A percentile compares a stretch with the other conserved stretches of the same genome.
These are phyloP conservation scores for Sebastes cheni DNA, from an alignment of 2,797 vertebrate species.

Conservation along the genomic window DNA sequence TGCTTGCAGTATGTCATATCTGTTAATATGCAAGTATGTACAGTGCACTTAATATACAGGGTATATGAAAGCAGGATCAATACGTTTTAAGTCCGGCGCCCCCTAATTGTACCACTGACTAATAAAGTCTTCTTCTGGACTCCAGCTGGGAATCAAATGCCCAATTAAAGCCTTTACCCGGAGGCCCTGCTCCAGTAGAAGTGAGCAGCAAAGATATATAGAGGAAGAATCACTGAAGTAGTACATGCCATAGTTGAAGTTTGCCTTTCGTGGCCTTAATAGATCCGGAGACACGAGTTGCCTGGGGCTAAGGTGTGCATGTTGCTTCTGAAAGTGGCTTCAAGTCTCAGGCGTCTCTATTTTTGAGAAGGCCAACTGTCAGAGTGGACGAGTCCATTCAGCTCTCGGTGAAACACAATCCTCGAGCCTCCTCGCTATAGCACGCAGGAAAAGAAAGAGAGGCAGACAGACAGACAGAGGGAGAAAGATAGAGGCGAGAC, in stretches of 20 bases:
- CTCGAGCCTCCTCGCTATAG: conserved; percentile 4
- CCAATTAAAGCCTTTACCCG: conserved; percentile 52
- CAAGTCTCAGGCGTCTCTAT: conserved; percentile 45
- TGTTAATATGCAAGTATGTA: background rate
- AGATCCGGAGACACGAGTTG: conserved; percentile 34
- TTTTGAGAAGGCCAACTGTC: conserved; percentile 50
- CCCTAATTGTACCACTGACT: conserved; percentile 26
- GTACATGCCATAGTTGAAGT: conserved; percentile 23
- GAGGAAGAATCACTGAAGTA: conserved; percentile 20
- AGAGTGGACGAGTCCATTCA: conserved; percentile 50
- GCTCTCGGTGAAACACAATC: conserved; percentile 46
- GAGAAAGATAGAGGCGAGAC: conserved; percentile 17
- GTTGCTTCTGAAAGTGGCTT: conserved; percentile 42
- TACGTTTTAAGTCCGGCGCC: background rate
- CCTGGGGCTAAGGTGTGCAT: conserved; percentile 49
- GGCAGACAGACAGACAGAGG: conserved; percentile 1
- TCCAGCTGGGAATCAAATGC: conserved; percentile 39
- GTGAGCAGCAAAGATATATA: conserved; percentile 7
- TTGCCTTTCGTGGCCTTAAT: conserved; percentile 33
- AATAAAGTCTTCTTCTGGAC: conserved; percentile 32
- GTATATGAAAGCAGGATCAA: conserved; percentile 4
- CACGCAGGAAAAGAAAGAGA: background rate
- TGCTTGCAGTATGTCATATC: background rate
- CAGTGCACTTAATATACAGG: background rate
- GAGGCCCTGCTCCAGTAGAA: conserved; percentile 31